Base-by-base conservation (phyloP, 2,113 vertebrate genomes). In the Scortum barcoo region DNA sequence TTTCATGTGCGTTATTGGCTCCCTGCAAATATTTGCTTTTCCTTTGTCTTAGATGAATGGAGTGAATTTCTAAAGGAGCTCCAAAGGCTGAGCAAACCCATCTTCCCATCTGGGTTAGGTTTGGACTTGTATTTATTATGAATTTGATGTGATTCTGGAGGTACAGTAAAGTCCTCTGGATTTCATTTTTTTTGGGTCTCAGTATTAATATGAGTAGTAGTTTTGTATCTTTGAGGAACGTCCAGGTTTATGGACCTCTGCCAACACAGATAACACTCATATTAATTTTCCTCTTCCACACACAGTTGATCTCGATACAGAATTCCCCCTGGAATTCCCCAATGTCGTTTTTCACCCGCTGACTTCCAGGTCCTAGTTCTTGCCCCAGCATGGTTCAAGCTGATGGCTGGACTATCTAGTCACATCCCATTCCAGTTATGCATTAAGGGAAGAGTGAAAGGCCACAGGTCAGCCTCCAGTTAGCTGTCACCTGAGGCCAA, bases 311-410 rank as follows among this genome's bases (percentile, higher is more conserved):
- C 62, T 56, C 57, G 48, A 78, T 58, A 44, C 36, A 73, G 72
- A 77, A 75, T 72, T 87, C 77, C 80, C 62, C 20, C 51, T 80
- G 91, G 88, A 93, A 93, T 88, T 88, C 50, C 81, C 85, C 54
- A 0, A 30, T n/a, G 58, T 70, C 40, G 63, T 80, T 57, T 89
- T 84, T 66, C 63, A 83, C 65, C 66, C 50, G 22, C 72, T 90
- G 67, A 89, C 74, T 85, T 87, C 68, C 74, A 81, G 51, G 68
- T 61, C 46, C 80, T 80, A 56, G 6, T 46, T 80, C 58, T 36
- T 53, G 54, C 80, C 76, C 36, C 51, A 68, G 57, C 62, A 77
- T 83, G 50, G 70, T 86, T 78, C 84, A 84, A 80, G 66, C 51
- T 24, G 50, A 62, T 56, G 77, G 77, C 51, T 44, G 13, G 68